These are phyloP conservation scores for Hyppa rectilinea DNA, from an alignment of 2,888 invertebrate genomes.

Conservation along the genomic window DNA sequence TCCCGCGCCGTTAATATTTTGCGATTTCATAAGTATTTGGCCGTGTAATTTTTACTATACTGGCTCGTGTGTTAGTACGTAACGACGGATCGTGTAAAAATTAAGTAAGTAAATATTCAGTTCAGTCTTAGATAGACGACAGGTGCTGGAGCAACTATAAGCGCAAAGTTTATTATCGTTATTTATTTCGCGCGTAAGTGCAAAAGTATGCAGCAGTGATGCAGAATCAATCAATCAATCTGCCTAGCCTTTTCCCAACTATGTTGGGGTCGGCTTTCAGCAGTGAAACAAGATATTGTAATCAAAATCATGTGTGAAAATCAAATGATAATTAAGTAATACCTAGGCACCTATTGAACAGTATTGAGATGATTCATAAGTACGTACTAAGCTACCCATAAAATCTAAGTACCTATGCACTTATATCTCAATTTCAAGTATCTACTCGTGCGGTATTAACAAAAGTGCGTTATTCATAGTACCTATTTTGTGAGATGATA, in stretches of 20 bases:
- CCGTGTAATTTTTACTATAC: constrained; percentile 9
- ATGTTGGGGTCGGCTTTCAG: too few species aligned
- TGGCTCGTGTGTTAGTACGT: constrained; percentile 39
- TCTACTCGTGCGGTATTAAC: constrained; percentile 1
- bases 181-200: not conserved
- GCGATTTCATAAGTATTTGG: constrained; percentile 17
- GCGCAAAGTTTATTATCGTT: not conserved
- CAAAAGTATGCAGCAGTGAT: not conserved
- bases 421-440: constrained; percentile 34
- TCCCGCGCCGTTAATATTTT: constrained; percentile 43
- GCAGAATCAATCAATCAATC: too few species aligned
- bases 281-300: not conserved
- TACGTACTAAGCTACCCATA: not conserved
- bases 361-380: constrained; percentile 18
- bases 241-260: too few species aligned
- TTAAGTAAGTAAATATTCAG: constrained; percentile 2
- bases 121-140: not conserved
- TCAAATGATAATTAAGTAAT: constrained; percentile 8
- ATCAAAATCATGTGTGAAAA: constrained; percentile 34
- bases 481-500: not conserved
- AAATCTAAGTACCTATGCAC: constrained; percentile 22
- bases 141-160: not conserved
- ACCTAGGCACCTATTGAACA: not conserved
- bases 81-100: constrained; percentile 1
- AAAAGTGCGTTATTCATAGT: constrained; percentile 37